A percentile compares a stretch with the other conserved stretches of the same genome.
Conservation (phyloP, 1,140 invertebrate genomes). For the Monomorium pharaonis region DNA sequence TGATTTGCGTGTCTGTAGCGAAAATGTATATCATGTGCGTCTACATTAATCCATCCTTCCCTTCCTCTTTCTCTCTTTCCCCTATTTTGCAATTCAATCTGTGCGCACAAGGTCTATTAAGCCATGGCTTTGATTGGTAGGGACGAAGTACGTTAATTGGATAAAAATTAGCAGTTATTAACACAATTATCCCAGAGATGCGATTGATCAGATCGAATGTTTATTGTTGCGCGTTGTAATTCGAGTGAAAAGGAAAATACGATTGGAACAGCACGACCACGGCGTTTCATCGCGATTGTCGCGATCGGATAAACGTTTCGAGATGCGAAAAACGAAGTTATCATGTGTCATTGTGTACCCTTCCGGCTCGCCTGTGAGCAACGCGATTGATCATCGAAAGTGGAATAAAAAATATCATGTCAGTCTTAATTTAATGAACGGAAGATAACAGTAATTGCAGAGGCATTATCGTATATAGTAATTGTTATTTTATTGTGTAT, state of each 20-base stretch:
- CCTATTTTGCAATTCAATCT: constrained; percentile 53
- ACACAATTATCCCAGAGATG: constrained; percentile 35
- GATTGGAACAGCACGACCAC: background rate
- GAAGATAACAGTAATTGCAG: background rate
- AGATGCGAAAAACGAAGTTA: constrained; percentile 2
- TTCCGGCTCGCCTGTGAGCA: background rate
- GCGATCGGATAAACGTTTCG: background rate
- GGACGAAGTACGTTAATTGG: constrained; percentile 39
- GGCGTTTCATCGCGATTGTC: constrained; percentile 25
- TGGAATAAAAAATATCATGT: background rate
- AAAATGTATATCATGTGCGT: constrained; percentile 10
- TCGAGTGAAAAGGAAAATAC: constrained; percentile 37
- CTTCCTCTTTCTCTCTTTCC: background rate
- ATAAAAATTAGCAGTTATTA: constrained; percentile 52
- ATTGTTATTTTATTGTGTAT: background rate
- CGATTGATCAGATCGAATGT: constrained; percentile 53
- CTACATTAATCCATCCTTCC: constrained; percentile 20
- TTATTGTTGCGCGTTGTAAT: constrained; percentile 35
- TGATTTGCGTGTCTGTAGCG: background rate
- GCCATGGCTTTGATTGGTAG: constrained; percentile 40
- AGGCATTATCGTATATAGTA: background rate
- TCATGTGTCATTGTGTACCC: background rate
- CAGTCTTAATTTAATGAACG: background rate
- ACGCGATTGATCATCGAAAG: background rate
- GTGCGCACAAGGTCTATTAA: constrained; percentile 36